Evolutionary conservation across 92 coral and sea anemone genomes (phyloP).

Genomic region (Bergia puertoricense): DNA sequence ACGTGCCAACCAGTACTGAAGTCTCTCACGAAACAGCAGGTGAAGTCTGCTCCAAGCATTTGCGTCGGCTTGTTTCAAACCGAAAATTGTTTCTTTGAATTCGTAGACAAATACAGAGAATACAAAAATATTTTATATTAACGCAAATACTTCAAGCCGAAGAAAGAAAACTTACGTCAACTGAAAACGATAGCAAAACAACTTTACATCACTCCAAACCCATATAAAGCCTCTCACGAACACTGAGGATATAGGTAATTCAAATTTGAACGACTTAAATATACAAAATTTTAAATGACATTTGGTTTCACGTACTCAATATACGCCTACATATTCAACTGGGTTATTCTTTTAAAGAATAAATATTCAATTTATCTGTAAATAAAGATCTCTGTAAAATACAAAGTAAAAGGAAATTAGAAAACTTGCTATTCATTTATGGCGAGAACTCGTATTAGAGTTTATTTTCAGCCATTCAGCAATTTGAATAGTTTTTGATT

Average conservation of each 20-base stretch:
- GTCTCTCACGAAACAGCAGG: constrained; percentile 4
- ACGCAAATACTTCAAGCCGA: background rate
- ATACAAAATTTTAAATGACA: background rate
- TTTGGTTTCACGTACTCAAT: background rate
- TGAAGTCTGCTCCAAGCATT: background rate
- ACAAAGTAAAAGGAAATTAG: background rate
- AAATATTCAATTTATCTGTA: background rate
- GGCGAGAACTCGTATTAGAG: no score
- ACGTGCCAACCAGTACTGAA: background rate
- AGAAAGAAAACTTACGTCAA: background rate
- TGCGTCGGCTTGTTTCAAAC: background rate
- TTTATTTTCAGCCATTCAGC: no score
- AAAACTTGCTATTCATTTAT: background rate
- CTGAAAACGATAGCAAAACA: background rate
- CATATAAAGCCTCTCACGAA: background rate
- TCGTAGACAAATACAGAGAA: background rate
- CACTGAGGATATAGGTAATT: background rate
- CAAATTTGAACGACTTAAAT: background rate
- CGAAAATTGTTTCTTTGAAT: background rate
- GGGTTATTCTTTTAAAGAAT: background rate
- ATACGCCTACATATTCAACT: background rate
- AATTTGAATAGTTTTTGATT: no score
- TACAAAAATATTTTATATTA: background rate
- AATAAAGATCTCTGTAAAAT: background rate
- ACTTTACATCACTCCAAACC: background rate